Evolutionary conservation across 2,797 vertebrate genomes (phyloP).

Genomic region (Corythornis leucogaster): DNA sequence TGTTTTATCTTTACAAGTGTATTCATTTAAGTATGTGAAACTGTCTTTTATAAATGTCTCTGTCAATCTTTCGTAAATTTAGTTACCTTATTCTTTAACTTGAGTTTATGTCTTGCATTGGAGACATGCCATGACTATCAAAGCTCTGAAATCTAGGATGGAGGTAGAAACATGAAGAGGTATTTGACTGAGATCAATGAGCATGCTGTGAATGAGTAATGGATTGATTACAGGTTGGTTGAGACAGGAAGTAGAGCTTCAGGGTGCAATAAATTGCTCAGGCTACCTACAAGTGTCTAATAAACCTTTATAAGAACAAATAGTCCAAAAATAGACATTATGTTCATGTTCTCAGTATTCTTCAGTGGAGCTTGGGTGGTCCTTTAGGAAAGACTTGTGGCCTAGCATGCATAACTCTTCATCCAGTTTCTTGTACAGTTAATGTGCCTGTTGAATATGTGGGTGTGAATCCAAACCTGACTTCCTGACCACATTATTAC

Average conservation of each 20-base stretch:
- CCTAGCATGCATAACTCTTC: conserved; percentile 65
- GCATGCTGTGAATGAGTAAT: background rate
- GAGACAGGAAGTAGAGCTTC: background rate
- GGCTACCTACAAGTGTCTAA: background rate
- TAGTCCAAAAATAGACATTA: conserved; percentile 1
- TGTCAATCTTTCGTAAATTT: background rate
- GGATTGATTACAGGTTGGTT: background rate
- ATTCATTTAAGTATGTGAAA: background rate
- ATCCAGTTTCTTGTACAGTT: conserved; percentile 75
- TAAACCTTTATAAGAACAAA: background rate
- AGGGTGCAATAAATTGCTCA: background rate
- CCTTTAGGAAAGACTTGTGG: conserved; percentile 67
- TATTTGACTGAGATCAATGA: background rate
- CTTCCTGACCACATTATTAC: conserved; percentile 81
- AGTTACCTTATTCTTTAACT: background rate
- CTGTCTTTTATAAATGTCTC: background rate
- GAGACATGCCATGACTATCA: background rate
- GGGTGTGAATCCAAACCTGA: conserved; percentile 70
- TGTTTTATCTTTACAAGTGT: background rate
- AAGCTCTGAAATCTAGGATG: background rate
- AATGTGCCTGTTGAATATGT: conserved; percentile 71
- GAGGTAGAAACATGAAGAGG: background rate
- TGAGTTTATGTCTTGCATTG: background rate
- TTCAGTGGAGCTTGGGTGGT: conserved; percentile 78
- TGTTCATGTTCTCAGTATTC: conserved; percentile 1